A percentile compares a stretch with the other conserved stretches of the same genome.
phyloP scores from a whole-genome alignment of 2,113 vertebrate species.

The Leucoraja erinaceus region DNA sequence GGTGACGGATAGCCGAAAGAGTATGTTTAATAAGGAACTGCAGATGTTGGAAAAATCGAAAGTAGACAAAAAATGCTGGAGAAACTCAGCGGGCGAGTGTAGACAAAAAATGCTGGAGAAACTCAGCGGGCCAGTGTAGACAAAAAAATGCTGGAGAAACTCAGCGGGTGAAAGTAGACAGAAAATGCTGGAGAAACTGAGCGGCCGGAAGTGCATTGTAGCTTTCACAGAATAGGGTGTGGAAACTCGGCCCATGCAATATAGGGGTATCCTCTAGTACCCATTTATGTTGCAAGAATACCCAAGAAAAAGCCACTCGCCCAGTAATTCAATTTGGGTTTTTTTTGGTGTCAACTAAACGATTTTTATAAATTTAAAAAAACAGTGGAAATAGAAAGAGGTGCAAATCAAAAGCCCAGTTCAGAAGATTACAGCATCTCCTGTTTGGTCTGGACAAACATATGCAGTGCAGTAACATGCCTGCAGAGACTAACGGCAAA shows the following conservation, averaged over 20 bases:
- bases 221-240: not conserved
- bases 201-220: not conserved
- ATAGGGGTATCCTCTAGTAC: not conserved
- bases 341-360: too few species aligned
- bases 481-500: not conserved
- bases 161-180: too few species aligned
- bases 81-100: too few species aligned
- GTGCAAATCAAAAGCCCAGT: not conserved
- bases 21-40: not conserved
- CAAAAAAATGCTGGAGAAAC: too few species aligned
- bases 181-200: too few species aligned
- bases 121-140: too few species aligned
- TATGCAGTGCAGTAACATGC: not conserved
- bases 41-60: too few species aligned
- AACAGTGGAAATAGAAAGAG: not conserved
- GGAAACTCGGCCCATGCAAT: not conserved
- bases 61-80: too few species aligned
- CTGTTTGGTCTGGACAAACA: not conserved
- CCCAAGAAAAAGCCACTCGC: not conserved
- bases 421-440: not conserved
- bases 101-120: too few species aligned
- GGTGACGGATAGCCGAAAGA: not conserved
- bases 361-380: too few species aligned
- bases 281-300: not conserved
- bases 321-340: too few species aligned